phyloP scores from a whole-genome alignment of 2,888 invertebrate genomes.

The Leucophenga montana region DNA sequence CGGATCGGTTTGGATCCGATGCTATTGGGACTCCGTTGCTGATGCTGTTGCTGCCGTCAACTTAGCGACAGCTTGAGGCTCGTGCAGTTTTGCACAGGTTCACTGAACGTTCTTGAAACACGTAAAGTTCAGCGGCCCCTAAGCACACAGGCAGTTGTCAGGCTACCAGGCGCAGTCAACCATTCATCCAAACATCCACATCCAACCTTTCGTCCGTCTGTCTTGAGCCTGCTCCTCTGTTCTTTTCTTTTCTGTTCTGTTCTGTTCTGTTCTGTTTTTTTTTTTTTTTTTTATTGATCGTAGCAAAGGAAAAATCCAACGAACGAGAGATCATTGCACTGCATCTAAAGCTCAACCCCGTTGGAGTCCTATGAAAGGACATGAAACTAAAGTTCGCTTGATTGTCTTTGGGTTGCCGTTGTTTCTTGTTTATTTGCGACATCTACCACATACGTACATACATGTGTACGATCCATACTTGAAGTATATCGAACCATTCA shows the following conservation, averaged over 20 bases:
- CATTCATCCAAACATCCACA: neutral
- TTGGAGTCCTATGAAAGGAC: slow-evolving; percentile 51
- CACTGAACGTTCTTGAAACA: slow-evolving; percentile 56
- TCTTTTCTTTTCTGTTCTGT: slow-evolving; percentile 28
- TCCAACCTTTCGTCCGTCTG: too few relatives aligned
- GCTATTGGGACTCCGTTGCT: slow-evolving; percentile 3
- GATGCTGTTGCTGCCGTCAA: slow-evolving; percentile 4
- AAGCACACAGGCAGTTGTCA: too few relatives aligned
- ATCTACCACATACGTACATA: too few relatives aligned
- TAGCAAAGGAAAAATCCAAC: slow-evolving; percentile 32
- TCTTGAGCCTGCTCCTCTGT: too few relatives aligned
- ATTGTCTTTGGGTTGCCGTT: neutral
- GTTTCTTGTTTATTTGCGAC: neutral
- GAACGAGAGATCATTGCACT: neutral
- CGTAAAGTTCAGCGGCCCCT: slow-evolving; percentile 45
- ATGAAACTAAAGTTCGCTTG: slow-evolving; percentile 32
- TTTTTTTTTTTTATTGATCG: slow-evolving; percentile 23
- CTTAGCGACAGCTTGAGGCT: slow-evolving; percentile 6
- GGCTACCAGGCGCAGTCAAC: too few relatives aligned
- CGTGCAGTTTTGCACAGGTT: slow-evolving; percentile 32
- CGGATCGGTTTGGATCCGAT: neutral
- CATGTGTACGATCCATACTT: too few relatives aligned
- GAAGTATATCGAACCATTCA: too few relatives aligned
- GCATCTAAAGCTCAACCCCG: neutral
- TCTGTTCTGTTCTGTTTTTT: slow-evolving; percentile 29